phyloP scores from a whole-genome alignment of 2,797 vertebrate species.

The Eurystomus glaucurus region DNA sequence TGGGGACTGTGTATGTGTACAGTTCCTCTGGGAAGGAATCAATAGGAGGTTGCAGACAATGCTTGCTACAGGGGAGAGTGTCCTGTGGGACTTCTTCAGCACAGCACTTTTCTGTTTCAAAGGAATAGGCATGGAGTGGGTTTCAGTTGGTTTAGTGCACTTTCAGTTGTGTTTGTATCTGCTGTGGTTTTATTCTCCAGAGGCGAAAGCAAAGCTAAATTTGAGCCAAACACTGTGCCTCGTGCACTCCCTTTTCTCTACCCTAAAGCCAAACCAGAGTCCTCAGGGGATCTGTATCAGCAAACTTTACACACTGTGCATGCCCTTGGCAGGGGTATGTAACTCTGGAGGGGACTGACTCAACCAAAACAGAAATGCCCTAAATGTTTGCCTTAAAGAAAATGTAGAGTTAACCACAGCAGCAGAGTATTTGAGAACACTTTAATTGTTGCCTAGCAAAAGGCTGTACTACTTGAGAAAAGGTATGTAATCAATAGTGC shows the following conservation, averaged over 20 bases:
- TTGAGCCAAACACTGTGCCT: background rate
- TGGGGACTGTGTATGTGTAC: background rate
- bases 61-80: background rate
- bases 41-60: background rate
- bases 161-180: background rate
- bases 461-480: background rate
- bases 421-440: background rate
- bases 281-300: background rate
- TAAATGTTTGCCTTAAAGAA: slow-evolving; percentile 2
- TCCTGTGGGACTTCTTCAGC: slow-evolving; percentile 47
- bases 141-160: slow-evolving; percentile 14
- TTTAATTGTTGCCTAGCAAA: slow-evolving; percentile 31
- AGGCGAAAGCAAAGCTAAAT: slow-evolving; percentile 47
- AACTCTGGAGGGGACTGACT: background rate
- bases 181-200: background rate
- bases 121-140: background rate
- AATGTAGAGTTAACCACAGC: background rate
- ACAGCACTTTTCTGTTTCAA: background rate
- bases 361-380: background rate
- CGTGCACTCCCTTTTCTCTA: background rate
- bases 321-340: background rate
- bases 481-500: background rate
- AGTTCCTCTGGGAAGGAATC: slow-evolving; percentile 44
- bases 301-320: background rate
- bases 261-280: background rate